Base-by-base conservation (phyloP, 2,888 invertebrate genomes). In the Merodon equestris region DNA sequence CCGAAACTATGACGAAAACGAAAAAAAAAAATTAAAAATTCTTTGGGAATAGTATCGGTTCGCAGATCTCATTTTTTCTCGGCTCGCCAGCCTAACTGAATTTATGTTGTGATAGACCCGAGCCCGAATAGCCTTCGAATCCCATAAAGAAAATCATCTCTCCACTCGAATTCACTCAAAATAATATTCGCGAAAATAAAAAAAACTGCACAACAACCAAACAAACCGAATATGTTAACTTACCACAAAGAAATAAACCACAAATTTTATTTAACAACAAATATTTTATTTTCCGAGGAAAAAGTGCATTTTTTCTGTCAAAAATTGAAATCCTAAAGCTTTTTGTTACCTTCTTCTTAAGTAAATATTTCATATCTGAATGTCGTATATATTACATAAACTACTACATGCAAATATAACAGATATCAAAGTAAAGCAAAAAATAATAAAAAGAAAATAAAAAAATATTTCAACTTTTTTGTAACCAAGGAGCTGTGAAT, bases 401-500 rank as follows among this genome's bases (percentile, higher is more conserved):
- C 36, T n/a, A 51, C 15, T 27, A 67, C 57, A 70, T 71, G 72
- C 56, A 60, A 47, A 67, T 12, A 51, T 66, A 51, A 74, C 40
- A 40, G 3, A 40, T 1, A 40, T 9, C 9, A 67, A 61, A 71
- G 64, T 64, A 67, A 81, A 74, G 63, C 38, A 50, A 76, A 60
- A 47, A 17, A 57, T 64, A 64, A 38, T 56, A 45, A 82, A 51
- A 73, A 61, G 56, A 48, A 67, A 63, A 73, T 61, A 74, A 66
- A 68, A 74, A 73, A 76, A 57, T 76, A 60, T 74, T 81, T 82
- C 54, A 68, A 82, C 74, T 77, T 79, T 66, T 75, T 86, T 86
- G 86, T 87, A 87, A 88, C 88, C 86, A 86, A 86, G 87, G 88
- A 88, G 88, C 88, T 88, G 88, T 88, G 88, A 88, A 88, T 84